Conservation (phyloP, 53 echinoderm and acorn worm genomes). For the Holothuria leucospilota region DNA sequence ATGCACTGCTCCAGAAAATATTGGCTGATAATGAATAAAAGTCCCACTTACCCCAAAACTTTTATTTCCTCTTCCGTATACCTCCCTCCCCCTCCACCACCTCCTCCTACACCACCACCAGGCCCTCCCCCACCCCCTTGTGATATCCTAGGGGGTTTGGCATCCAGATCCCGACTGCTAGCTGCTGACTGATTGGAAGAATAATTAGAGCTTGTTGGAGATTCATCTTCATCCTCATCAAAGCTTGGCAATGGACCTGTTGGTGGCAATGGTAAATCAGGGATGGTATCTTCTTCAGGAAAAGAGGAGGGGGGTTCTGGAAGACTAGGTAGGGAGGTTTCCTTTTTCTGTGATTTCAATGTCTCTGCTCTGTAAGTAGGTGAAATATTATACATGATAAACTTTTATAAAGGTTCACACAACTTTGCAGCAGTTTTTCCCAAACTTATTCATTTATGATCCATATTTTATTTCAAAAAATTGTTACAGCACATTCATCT, state of each 20-base stretch:
- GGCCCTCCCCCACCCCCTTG: conserved; percentile 65
- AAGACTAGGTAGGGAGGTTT: conserved; percentile 61
- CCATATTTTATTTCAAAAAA: too few relatives aligned
- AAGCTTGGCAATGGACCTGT: background rate
- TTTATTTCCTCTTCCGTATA: conserved; percentile 90
- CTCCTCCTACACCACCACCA: conserved; percentile 57
- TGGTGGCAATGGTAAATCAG: conserved; percentile 21
- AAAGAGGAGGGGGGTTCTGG: conserved; percentile 72
- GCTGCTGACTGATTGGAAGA: conserved; percentile 26
- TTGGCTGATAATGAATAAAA: too few relatives aligned
- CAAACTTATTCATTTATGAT: too few relatives aligned
- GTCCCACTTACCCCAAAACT: conserved; percentile 66
- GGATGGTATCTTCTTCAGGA: background rate
- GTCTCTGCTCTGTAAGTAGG: conserved; percentile 43
- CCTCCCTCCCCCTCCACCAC: conserved; percentile 76
- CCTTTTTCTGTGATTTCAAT: conserved; percentile 14
- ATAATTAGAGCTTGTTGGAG: background rate
- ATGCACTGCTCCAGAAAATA: too few relatives aligned
- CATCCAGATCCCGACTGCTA: conserved; percentile 18
- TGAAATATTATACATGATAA: background rate
- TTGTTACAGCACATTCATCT: too few relatives aligned
- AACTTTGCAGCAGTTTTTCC: too few relatives aligned
- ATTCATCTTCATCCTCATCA: conserved; percentile 24
- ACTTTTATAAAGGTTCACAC: background rate
- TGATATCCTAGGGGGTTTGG: conserved; percentile 51